Conservation (phyloP, 1,140 invertebrate species). For the Galleria mellonella region DNA sequence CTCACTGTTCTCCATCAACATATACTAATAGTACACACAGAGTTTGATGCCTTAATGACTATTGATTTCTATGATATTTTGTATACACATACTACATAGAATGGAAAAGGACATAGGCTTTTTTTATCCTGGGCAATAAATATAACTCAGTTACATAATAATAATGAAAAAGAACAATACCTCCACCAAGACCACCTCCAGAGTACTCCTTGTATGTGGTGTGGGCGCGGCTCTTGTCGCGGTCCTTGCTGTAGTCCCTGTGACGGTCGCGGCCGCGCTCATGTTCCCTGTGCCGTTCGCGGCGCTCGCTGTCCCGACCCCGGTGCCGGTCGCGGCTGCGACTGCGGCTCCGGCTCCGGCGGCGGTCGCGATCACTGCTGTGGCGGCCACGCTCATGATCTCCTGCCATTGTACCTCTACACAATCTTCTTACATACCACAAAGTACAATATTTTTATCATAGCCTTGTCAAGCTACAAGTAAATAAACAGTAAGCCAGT, state of each 20-base stretch:
- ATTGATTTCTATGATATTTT: too few relatives aligned
- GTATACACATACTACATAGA: too few relatives aligned
- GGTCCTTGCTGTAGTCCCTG: conserved; percentile 9
- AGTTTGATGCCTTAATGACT: too few relatives aligned
- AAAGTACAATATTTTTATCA: too few relatives aligned
- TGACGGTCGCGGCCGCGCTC: conserved; percentile 8
- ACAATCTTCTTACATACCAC: too few relatives aligned
- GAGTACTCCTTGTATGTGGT: conserved; percentile 38
- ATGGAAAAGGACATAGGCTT: too few relatives aligned
- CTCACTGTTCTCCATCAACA: too few relatives aligned
- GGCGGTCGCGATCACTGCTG: conserved; percentile 13
- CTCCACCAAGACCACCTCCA: conserved; percentile 39
- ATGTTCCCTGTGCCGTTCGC: conserved; percentile 10
- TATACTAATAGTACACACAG: too few relatives aligned
- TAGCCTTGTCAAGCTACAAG: too few relatives aligned
- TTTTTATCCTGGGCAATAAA: too few relatives aligned
- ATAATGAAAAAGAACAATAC: conserved; percentile 9
- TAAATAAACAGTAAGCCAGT: too few relatives aligned
- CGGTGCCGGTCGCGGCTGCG: conserved; percentile 17
- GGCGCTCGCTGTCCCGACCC: conserved; percentile 9
- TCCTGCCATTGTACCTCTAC: not conserved
- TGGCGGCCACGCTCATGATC: conserved; percentile 11
- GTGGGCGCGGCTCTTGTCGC: conserved; percentile 2
- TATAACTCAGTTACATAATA: too few relatives aligned
- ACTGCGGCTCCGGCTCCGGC: conserved; percentile 12